These are phyloP conservation scores for Biston betularia DNA, from an alignment of 2,888 invertebrate genomes.

Conservation along the genomic window DNA sequence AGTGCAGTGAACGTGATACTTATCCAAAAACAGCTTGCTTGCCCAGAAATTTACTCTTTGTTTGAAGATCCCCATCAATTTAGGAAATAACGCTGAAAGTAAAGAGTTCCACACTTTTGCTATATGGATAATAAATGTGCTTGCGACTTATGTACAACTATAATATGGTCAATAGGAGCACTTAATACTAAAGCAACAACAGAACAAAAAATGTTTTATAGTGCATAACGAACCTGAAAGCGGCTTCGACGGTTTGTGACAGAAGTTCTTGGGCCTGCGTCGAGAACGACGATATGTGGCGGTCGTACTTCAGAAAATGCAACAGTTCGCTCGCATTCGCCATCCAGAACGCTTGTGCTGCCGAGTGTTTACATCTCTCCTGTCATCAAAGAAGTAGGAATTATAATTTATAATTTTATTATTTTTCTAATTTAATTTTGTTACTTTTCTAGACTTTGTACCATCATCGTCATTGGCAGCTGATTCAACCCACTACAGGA, in stretches of 20 bases:
- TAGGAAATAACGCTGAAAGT: too few species aligned
- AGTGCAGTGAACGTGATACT: too few species aligned
- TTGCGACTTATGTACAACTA: too few species aligned
- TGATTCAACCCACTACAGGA: too few species aligned
- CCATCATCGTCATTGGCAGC: too few species aligned
- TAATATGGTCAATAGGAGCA: too few species aligned
- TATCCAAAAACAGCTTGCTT: too few species aligned
- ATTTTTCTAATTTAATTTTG: background rate
- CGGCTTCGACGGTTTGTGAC: conserved; percentile 96
- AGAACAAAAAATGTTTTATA: background rate
- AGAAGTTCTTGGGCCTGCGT: conserved; percentile 97
- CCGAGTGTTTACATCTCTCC: conserved; percentile 94
- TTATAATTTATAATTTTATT: background rate
- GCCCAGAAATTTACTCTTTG: too few species aligned
- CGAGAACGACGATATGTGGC: conserved; percentile 96
- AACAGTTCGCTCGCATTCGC: conserved; percentile 98
- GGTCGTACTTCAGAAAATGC: conserved; percentile 98
- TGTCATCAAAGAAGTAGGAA: conserved; percentile 55
- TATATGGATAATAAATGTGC: too few species aligned
- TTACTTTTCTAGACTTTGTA: background rate
- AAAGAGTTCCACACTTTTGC: too few species aligned
- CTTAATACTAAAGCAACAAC: too few species aligned
- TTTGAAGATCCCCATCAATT: too few species aligned
- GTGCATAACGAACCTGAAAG: conserved; percentile 88
- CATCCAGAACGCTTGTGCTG: conserved; percentile 97